Evolutionary conservation across 1,140 invertebrate species (phyloP), one percentile per base, ranked within the genome.

Genomic region (Drosophila mojavensis): DNA sequence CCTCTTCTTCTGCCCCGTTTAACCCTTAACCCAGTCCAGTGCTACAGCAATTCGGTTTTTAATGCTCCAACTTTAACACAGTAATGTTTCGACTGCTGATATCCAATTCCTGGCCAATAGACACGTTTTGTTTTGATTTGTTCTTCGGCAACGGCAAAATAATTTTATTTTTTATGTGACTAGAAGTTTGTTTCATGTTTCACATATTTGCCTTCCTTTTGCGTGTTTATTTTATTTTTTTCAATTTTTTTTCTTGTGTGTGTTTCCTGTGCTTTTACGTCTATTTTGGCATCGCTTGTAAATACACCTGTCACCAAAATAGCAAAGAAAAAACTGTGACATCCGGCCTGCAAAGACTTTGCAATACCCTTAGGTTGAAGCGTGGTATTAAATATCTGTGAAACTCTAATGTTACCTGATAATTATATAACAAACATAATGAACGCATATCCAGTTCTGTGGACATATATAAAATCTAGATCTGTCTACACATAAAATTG

Each of bases 1-100:
- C 43, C 43, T 24, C 20, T 24, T 24, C 20, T 24, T 24, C 3
- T 24, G 1, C 5, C 54, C 39, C 48, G 10, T 70, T 47, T 39
- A 28, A n/a, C 36, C 30, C 63, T 77, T 88, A 88, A 88, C 79
- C 79, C 83, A 24, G 88, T 58, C 67, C 11, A 39, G 45, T 10
- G 15, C 15, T 43, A 11, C 28, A 41, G 13, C 41, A 20, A 50
- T 45, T 54, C 60, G 59, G 65, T 10, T 71, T 79, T 79, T 88
- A 86, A 86, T 86, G 83, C 73, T 63, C 68, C 39, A 83, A 86
- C 79, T 88, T 79, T 68, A 83, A 77, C 68, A 71, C 65, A 68
- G 58, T 65, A 70, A 74, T 67, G 58, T 43, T 62, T 69, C 65
- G 55, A 80, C 58, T 78, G 54, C 59, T 68, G 79, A 47, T 66